Evolutionary conservation across 2,888 invertebrate species (phyloP), one percentile per base, ranked within the genome.

Genomic region (Pristionchus japonicus): DNA sequence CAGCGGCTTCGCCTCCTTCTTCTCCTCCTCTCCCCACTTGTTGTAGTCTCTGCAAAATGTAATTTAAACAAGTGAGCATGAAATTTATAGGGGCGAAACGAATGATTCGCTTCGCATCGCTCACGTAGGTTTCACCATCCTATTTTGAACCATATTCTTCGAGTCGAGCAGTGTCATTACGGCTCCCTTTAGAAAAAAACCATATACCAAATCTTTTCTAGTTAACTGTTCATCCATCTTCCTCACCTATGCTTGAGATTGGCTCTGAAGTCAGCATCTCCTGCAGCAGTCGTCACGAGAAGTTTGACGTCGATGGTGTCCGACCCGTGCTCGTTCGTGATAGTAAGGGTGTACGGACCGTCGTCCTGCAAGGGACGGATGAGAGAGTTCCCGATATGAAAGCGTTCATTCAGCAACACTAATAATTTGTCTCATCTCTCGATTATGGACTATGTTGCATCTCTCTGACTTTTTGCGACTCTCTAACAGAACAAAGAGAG

Each of bases 281-380:
- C 89, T 67, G 92, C 91, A 77, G 93, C 93, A 23, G 92, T 89
- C 15, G 95, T 98, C 89, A 99, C 98, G 95, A 97, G 98, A 91
- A 99, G 96, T 94, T 97, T 97, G 96, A 97, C 97, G 95, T 98
- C 98, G 89, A 98, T 98, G 0, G 97, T 96, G 95, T 99, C 99
- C 95, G 97, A 97, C 89, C 99, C 99, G 94, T 98, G 97, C 91
- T 97, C 96, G 95, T 99, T 98, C 94, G 97, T 97, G 91, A 99
- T 96, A 91, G 97, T 97, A 94, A 98, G 96, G 95, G 97, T 97
- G 96, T 98, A 99, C 95, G 97, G 92, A 89, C 93, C 94, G 88
- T 94, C 94, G 96, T 99, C 99, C 90, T 92, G 91, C n/a, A 94
- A 97, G 97, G 61, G 3, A 34, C 4, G 47, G n/a, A n/a, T n/a